A percentile compares a stretch with the other conserved stretches of the same genome.
Conservation (phyloP, 30 jellyfish, hydroid and myxozoan genomes). For the Mastigias papua region DNA sequence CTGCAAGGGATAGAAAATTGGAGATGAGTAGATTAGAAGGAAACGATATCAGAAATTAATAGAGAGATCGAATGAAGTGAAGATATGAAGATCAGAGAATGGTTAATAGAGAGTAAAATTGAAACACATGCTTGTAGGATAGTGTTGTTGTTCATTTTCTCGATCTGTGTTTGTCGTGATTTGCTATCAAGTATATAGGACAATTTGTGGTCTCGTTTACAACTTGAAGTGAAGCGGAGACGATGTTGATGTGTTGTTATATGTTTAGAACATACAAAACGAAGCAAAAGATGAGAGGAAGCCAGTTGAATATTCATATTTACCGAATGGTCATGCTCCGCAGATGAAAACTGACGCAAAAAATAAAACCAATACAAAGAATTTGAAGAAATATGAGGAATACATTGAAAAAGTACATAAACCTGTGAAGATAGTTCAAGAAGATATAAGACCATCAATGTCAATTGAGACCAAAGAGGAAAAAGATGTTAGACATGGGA, state of each 20-base stretch:
- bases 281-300: slow-evolving; percentile 17
- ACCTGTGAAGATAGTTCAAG: slow-evolving; percentile 65
- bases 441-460: slow-evolving; percentile 73
- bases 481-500: slow-evolving; percentile 16
- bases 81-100: no score
- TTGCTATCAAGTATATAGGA: no score
- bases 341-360: slow-evolving; percentile 19
- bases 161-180: no score
- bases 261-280: slow-evolving; percentile 7
- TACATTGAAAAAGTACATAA: slow-evolving; percentile 28
- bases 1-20: no score
- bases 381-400: slow-evolving; percentile 11
- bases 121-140: no score
- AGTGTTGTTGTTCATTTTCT: no score
- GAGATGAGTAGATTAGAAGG: no score
- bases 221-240: no score
- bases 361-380: slow-evolving; percentile 13
- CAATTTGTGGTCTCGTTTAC: no score
- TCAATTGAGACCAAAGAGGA: slow-evolving; percentile 43
- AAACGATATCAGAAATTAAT: no score
- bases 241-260: neutral
- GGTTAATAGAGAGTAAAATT: no score
- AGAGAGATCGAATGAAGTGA: no score
- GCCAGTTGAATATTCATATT: slow-evolving; percentile 3
- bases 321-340: slow-evolving; percentile 54